Percentiles rank a stretch among this genome's conserved stretches.
Conservation (phyloP, 2,113 vertebrate species). For the Cynoglossus semilaevis region DNA sequence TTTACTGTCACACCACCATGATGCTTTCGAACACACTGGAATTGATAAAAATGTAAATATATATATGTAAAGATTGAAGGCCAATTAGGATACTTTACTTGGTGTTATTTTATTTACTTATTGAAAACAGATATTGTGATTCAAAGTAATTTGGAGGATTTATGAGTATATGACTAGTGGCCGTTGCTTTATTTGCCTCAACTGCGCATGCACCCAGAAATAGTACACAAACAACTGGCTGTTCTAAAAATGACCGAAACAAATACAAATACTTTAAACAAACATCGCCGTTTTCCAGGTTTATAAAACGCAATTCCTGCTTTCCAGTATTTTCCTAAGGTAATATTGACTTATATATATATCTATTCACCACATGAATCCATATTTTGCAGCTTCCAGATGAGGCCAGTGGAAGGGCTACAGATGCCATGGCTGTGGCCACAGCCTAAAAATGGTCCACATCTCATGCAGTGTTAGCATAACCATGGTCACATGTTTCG, state of each 20-base stretch:
- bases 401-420: conserved; percentile 64
- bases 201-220: not conserved
- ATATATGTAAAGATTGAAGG: too few relatives aligned
- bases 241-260: not conserved
- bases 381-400: conserved; percentile 56
- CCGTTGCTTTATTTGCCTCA: conserved; percentile 17
- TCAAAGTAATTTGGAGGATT: not conserved
- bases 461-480: conserved; percentile 66
- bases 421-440: conserved; percentile 61
- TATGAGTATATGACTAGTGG: not conserved
- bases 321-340: conserved; percentile 18
- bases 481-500: conserved; percentile 65
- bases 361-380: conserved; percentile 37
- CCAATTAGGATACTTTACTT: too few relatives aligned
- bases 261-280: not conserved
- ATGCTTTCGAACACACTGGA: too few relatives aligned
- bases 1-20: too few relatives aligned
- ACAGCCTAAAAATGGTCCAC: conserved; percentile 69
- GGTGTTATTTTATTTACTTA: too few relatives aligned
- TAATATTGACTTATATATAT: conserved; percentile 46
- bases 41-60: too few relatives aligned
- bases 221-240: not conserved
- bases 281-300: not conserved
- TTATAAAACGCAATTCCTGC: conserved; percentile 21
- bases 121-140: too few relatives aligned